Base-by-base conservation (phyloP, 2,113 vertebrate species). In the Jaculus jaculus region DNA sequence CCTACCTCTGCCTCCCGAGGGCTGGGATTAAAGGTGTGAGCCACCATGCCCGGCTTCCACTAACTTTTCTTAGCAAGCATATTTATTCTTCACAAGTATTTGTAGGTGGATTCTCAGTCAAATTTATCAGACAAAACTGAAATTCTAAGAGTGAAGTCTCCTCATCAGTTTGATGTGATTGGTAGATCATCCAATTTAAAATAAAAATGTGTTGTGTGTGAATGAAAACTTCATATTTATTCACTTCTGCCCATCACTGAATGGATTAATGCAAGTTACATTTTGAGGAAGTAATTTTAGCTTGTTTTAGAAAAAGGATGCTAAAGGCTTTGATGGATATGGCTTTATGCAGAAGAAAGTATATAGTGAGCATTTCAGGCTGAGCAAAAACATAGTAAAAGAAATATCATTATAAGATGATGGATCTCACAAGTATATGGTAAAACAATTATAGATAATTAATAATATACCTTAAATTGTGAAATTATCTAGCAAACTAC, bases 391-490 rank as follows among this genome's bases (percentile, higher is more conserved):
- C 51, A 39, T 9, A 77, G 72, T 18, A 65, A 17, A 28, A 87
- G 68, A 87, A 1, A 2, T 18, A 47, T 10, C 28, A 65, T 86
- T 39, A 51, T 18, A 18, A 86, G n/a, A 39, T 88, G 24, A 73
- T 88, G 16, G 37, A 51, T 86, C 39, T 23, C 66, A 68, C 5
- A 32, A 85, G 17, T 68, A 71, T 84, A 11, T 77, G n/a, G n/a
- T 42, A 61, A 81, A 60, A n/a, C n/a, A 74, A 11, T 81, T 91
- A 15, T 3, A 84, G 21, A 24, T 69, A 80, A 75, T 90, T 94
- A 81, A 51, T 12, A 85, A 69, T 21, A 34, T 77, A 68, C 83
- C 95, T 91, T 84, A 26, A 84, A 34, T 77, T n/a, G 77, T 87
- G 37, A 75, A 37, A 24, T 30, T 37, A 21, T 54, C 23, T 71